Conservation (phyloP, 2,113 vertebrate species). For the Lycocorax pyrrhopterus region DNA sequence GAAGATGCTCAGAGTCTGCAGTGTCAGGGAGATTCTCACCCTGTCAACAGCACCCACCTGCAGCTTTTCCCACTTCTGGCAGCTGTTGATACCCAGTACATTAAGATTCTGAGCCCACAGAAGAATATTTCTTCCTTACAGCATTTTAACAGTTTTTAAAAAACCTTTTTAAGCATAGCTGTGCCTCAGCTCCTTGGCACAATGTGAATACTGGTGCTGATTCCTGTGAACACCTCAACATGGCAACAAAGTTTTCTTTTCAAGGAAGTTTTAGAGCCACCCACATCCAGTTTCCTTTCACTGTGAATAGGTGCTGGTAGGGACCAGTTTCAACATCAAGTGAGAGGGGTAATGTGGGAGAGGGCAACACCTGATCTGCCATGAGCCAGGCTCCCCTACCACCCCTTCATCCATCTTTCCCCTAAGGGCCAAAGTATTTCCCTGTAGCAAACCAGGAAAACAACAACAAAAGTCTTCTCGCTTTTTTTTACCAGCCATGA, state of each 20-base stretch:
- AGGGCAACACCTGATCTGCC: background rate
- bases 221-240: background rate
- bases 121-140: background rate
- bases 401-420: background rate
- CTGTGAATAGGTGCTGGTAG: background rate
- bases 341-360: background rate
- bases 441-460: background rate
- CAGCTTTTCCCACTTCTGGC: background rate
- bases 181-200: background rate
- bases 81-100: background rate
- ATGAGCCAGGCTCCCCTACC: background rate
- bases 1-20: background rate
- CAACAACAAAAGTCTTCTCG: background rate
- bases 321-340: background rate
- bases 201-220: accelerated
- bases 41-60: background rate
- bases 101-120: background rate
- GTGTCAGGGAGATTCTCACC: background rate
- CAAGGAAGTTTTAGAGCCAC: background rate
- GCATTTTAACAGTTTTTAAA: background rate
- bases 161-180: background rate
- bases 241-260: background rate
- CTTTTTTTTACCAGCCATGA: background rate
- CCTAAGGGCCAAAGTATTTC: background rate
- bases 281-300: background rate